These are phyloP conservation scores for Leptopterna dolabrata DNA, from an alignment of 2,888 invertebrate genomes.

Conservation along the genomic window DNA sequence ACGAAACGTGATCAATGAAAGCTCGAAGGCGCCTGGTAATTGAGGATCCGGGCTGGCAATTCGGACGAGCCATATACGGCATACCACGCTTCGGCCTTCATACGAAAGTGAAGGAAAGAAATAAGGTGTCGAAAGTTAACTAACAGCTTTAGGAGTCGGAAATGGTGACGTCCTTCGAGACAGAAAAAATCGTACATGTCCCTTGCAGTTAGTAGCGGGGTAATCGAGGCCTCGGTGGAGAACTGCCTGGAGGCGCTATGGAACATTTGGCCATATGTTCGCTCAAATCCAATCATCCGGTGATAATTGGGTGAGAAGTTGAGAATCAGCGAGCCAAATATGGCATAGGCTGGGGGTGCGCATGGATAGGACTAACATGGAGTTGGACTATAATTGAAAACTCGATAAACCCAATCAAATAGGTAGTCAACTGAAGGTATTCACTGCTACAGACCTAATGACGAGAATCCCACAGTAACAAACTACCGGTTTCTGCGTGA, in stretches of 20 bases:
- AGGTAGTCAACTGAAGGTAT: no score
- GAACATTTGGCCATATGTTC: neutral
- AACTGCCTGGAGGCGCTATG: neutral
- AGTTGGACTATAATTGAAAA: no score
- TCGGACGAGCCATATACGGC: neutral
- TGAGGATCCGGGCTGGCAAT: neutral
- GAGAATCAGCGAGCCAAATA: neutral
- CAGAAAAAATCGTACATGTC: neutral
- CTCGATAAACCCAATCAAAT: no score
- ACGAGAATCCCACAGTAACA: no score
- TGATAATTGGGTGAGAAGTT: neutral
- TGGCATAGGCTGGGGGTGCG: neutral
- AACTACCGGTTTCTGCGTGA: no score
- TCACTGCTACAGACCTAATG: no score
- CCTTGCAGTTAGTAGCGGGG: neutral
- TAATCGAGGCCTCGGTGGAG: neutral
- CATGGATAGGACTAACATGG: no score
- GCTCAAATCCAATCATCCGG: neutral
- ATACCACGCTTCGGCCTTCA: neutral
- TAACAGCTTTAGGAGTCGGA: neutral
- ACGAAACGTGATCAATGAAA: neutral
- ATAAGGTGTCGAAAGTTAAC: neutral
- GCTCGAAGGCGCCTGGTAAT: neutral
- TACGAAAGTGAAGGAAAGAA: neutral
- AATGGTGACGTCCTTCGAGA: constrained; percentile 9